Base-by-base conservation (phyloP, 2,888 invertebrate species). In the Melinaea marsaeus region DNA sequence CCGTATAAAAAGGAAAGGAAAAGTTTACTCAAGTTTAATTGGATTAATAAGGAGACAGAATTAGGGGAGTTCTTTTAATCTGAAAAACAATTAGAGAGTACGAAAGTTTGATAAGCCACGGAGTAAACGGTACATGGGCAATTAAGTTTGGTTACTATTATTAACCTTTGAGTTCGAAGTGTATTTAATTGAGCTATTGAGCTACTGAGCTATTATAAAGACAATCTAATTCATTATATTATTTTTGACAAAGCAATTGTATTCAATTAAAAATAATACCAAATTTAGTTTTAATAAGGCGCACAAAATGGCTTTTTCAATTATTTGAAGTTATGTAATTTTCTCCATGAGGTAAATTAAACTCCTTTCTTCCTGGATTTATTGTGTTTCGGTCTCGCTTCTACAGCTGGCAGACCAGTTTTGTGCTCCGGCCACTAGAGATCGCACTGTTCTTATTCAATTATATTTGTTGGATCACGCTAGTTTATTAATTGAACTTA, bases 391-490 rank as follows among this genome's bases (percentile, higher is more conserved):
- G 96, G 96, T 59, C 95, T 90, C 5, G 96, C 96, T 0, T 96
- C 96, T n/a, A 94, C 92, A 9, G 95, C 93, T 94, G 94, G 83
- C 96, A 96, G 67, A 94, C 93, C 68, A 96, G 92, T 79, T 95
- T 95, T 42, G 95, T 95, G 69, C 92, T 93, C 94, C 95, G 0
- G 95, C 95, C 51, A 95, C 94, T 13, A 95, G 85, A 0, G 94
- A 94, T 76, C 95, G 91, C 61, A 93, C 93, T 93, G 83, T 32
- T 57, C 34, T 58, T 51, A 65, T 59, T n/a, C 13, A 13, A 13
- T 32, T 9, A 4, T 6, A 9, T 59, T 54, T 22, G 11, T 59
- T 34, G 13, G 5, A 42, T 9, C 3, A 2, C 7, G 11, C 9
- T 9, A 2, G 32, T 51, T 22, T 1, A 22, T 22, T 22, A 22